These are phyloP conservation scores for Nannoperca obscura DNA, from an alignment of 2,797 vertebrate genomes.

Conservation along the genomic window DNA sequence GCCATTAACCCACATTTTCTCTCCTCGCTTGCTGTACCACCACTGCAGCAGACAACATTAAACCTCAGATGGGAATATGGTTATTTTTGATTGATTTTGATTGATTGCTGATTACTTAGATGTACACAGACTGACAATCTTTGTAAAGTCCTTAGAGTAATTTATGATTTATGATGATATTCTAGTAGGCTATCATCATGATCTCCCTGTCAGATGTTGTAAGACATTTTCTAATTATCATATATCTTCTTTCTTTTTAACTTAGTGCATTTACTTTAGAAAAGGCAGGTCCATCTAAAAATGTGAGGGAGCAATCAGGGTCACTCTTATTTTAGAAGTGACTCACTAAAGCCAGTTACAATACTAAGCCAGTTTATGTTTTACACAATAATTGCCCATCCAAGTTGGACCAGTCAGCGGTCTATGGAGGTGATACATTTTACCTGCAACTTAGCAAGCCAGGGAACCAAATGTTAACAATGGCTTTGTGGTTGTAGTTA, in stretches of 20 bases:
- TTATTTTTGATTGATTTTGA: slow-evolving; percentile 16
- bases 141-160: slow-evolving; percentile 29
- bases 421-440: neutral
- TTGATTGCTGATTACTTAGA: slow-evolving; percentile 46
- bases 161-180: slow-evolving; percentile 25
- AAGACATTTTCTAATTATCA: slow-evolving; percentile 13
- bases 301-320: neutral
- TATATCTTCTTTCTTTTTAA: neutral
- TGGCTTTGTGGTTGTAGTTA: slow-evolving; percentile 6
- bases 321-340: slow-evolving; percentile 6
- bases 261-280: neutral
- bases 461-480: neutral
- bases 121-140: slow-evolving; percentile 11
- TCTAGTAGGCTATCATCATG: slow-evolving; percentile 37
- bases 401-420: neutral
- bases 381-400: neutral
- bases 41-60: neutral
- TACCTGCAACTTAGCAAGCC: neutral
- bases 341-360: neutral
- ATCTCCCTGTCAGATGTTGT: slow-evolving; percentile 28
- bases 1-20: neutral
- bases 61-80: neutral
- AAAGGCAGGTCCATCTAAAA: neutral
- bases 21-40: neutral
- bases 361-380: no score